Evolutionary conservation across 1,140 invertebrate genomes (phyloP).

Genomic region (Psilanteris sp.): DNA sequence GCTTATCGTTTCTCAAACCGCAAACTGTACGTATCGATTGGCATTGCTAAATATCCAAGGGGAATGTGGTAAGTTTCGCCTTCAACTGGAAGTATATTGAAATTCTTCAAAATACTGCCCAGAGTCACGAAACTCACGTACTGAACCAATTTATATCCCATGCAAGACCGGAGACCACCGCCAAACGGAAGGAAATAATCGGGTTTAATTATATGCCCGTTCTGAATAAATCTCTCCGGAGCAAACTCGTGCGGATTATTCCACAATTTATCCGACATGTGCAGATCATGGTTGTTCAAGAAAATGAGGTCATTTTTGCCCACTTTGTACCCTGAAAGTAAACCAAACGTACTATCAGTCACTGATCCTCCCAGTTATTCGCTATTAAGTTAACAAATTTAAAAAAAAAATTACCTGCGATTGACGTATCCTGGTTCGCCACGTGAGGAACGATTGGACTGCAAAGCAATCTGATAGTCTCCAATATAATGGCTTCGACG

Average conservation of each 20-base stretch:
- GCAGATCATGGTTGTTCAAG: slow-evolving; percentile 92
- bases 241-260: slow-evolving; percentile 75
- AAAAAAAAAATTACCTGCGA: slow-evolving; percentile 82
- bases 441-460: slow-evolving; percentile 96
- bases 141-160: slow-evolving; percentile 91
- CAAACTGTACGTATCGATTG: slow-evolving; percentile 83
- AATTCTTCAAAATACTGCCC: slow-evolving; percentile 87
- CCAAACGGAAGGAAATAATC: slow-evolving; percentile 92
- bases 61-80: slow-evolving; percentile 69
- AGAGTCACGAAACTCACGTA: slow-evolving; percentile 87
- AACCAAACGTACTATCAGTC: too few species aligned
- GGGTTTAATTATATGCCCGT: slow-evolving; percentile 79
- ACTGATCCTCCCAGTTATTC: too few species aligned
- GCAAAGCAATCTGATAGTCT: slow-evolving; percentile 88
- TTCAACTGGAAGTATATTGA: slow-evolving; percentile 82
- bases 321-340: slow-evolving; percentile 83
- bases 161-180: slow-evolving; percentile 91
- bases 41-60: slow-evolving; percentile 85
- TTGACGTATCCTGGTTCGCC: slow-evolving; percentile 86
- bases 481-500: slow-evolving; percentile 90
- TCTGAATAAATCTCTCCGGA: slow-evolving; percentile 86
- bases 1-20: slow-evolving; percentile 80
- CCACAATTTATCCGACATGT: slow-evolving; percentile 88
- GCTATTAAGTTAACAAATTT: too few species aligned
- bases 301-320: slow-evolving; percentile 91